Conservation (phyloP, 1,140 invertebrate species). For the Tetragonula clypearis region DNA sequence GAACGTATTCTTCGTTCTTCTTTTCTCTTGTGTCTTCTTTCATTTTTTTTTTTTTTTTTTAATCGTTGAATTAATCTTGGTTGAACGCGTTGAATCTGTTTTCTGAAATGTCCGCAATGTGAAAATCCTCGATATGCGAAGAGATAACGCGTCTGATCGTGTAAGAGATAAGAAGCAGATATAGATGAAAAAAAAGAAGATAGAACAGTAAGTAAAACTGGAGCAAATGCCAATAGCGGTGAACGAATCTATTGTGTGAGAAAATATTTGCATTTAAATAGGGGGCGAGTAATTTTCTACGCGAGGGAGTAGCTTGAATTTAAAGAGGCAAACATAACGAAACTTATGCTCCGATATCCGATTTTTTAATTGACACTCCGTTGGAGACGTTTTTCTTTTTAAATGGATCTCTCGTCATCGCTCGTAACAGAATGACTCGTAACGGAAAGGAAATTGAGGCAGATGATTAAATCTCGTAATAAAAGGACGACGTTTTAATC, state of each 20-base stretch:
- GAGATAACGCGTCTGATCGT: background rate
- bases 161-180: too few species aligned
- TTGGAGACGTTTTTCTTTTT: too few species aligned
- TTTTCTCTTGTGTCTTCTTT: background rate
- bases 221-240: too few species aligned
- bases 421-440: too few species aligned
- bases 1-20: background rate
- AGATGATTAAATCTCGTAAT: background rate
- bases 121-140: background rate
- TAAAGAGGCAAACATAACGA: background rate
- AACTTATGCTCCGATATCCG: too few species aligned
- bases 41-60: background rate
- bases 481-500: conserved; percentile 12
- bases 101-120: background rate
- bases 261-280: too few species aligned
- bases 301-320: background rate
- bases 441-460: background rate
- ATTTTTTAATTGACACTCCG: too few species aligned
- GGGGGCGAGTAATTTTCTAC: background rate
- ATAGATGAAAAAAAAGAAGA: too few species aligned
- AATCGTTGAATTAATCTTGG: background rate
- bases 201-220: background rate
- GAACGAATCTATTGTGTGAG: too few species aligned
- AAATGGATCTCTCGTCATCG: too few species aligned
- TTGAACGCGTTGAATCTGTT: background rate